A percentile compares a stretch with the other conserved stretches of the same genome.
Conservation (phyloP, 2,797 vertebrate genomes). For the Myiothlypis chrysogaster region DNA sequence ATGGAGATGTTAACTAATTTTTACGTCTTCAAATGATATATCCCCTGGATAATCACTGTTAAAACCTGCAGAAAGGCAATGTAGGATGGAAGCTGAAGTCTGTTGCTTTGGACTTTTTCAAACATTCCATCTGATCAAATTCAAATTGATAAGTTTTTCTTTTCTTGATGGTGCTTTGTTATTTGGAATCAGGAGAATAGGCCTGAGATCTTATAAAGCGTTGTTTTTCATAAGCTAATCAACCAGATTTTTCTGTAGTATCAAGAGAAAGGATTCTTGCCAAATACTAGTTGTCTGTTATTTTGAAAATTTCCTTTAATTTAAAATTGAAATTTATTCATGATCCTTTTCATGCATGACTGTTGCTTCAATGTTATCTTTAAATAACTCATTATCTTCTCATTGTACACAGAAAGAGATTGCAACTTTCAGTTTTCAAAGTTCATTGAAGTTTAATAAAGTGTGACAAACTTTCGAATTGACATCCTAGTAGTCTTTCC, state of each 20-base stretch:
- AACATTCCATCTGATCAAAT: neutral
- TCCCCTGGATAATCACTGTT: neutral
- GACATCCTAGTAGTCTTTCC: neutral
- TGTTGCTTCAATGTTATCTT: neutral
- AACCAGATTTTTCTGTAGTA: neutral
- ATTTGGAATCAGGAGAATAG: neutral
- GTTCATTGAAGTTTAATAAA: neutral
- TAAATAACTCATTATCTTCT: neutral
- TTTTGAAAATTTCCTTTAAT: neutral
- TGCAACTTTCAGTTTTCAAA: neutral
- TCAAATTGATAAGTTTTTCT: neutral
- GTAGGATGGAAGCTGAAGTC: neutral
- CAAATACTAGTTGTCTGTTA: neutral
- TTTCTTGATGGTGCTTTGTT: neutral
- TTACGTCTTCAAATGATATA: neutral
- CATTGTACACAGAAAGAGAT: neutral
- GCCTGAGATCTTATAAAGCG: fast-evolving
- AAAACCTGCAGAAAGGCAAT: neutral
- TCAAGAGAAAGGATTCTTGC: neutral
- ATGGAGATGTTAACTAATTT: neutral
- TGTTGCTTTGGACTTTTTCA: neutral
- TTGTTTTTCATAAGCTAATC: neutral
- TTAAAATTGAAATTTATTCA: neutral
- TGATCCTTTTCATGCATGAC: neutral
- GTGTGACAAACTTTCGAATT: neutral